Conservation (phyloP, 2,888 invertebrate species). For the Clivina fossor region DNA sequence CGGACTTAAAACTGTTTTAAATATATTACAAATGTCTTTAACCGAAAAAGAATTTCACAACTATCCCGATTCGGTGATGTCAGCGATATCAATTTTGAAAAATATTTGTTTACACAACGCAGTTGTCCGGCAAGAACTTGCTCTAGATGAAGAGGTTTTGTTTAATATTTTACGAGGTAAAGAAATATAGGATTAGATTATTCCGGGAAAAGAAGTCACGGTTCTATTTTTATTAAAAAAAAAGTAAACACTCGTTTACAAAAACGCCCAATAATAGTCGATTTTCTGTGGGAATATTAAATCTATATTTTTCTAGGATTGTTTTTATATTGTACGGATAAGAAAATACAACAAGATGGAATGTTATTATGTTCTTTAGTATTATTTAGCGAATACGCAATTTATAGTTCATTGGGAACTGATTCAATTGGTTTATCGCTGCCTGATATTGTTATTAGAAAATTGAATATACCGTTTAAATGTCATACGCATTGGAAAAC, state of each 20-base stretch:
- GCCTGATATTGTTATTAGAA: conserved; percentile 52
- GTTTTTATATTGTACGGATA: conserved; percentile 59
- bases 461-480: conserved; percentile 55
- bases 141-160: conserved; percentile 53
- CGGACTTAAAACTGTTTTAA: conserved; percentile 58
- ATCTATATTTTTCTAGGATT: conserved; percentile 52
- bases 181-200: conserved; percentile 34
- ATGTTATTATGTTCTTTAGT: conserved; percentile 56
- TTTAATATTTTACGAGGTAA: conserved; percentile 56
- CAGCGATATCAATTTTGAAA: conserved; percentile 55
- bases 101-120: conserved; percentile 57
- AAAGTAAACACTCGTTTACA: no score
- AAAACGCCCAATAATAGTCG: no score
- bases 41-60: conserved; percentile 54
- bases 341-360: conserved; percentile 55
- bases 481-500: conserved; percentile 55
- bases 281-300: no score
- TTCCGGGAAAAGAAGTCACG: no score
- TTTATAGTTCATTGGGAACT: conserved; percentile 48
- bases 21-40: conserved; percentile 54
- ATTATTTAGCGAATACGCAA: conserved; percentile 54
- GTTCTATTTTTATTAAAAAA: no score
- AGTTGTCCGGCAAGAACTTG: conserved; percentile 60
- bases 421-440: conserved; percentile 50
- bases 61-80: conserved; percentile 58